Percentiles rank a stretch among this genome's conserved stretches.
Evolutionary conservation across 2,797 vertebrate genomes (phyloP).

Genomic region (Thripadectes ignobilis): DNA sequence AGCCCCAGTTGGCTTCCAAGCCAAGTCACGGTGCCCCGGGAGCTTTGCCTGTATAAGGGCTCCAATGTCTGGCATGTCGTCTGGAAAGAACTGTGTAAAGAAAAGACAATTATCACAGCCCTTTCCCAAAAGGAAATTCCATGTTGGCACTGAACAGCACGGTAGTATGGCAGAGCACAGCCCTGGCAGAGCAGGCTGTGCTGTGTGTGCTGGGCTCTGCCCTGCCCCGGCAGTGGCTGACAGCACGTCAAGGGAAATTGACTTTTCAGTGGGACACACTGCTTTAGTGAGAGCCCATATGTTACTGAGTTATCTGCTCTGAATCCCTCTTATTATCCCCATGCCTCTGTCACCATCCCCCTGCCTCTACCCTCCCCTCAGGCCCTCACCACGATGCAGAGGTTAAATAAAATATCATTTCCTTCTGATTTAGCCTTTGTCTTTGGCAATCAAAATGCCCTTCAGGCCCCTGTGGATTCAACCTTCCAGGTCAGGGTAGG

Average conservation of each 20-base stretch:
- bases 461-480: slow-evolving; percentile 61
- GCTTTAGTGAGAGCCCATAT: slow-evolving; percentile 56
- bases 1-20: background rate
- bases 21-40: background rate
- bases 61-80: background rate
- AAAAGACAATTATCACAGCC: background rate
- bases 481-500: slow-evolving; percentile 66
- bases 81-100: background rate
- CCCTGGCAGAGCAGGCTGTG: background rate
- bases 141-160: background rate
- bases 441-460: slow-evolving; percentile 65
- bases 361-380: background rate
- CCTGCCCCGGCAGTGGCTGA: background rate
- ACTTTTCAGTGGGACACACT: background rate
- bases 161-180: background rate
- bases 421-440: slow-evolving; percentile 71
- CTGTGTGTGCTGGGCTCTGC: background rate
- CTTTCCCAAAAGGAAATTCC: slow-evolving; percentile 37
- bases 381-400: slow-evolving; percentile 11
- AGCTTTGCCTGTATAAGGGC: background rate
- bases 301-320: slow-evolving; percentile 50
- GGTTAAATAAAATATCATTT: slow-evolving; percentile 75
- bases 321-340: slow-evolving; percentile 56
- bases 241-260: background rate
- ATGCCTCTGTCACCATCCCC: slow-evolving; percentile 9